Percentiles rank a stretch among this genome's conserved stretches.
phyloP scores from a whole-genome alignment of 2,113 vertebrate species.

The Gadus chalcogrammus region DNA sequence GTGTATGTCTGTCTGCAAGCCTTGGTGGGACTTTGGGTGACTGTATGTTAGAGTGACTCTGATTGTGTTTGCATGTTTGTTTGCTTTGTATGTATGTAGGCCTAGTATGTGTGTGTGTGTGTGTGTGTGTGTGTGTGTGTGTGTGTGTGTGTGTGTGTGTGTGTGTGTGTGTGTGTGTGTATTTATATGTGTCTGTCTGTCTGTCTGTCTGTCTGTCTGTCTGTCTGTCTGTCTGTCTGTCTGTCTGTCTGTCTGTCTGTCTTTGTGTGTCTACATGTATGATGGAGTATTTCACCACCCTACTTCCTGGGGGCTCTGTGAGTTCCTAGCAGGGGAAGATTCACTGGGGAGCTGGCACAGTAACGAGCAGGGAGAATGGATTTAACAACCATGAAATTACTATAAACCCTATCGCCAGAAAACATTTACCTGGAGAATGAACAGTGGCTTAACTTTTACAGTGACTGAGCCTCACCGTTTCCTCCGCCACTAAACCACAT shows the following conservation, averaged over 20 bases:
- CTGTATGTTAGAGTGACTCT: background rate
- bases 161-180: constrained; percentile 9
- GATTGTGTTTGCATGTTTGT: background rate
- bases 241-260: background rate
- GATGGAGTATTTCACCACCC: constrained; percentile 24
- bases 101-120: constrained; percentile 11
- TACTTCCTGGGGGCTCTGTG: constrained; percentile 33
- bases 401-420: constrained; percentile 51
- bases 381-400: constrained; percentile 74
- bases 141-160: too few relatives aligned
- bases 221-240: background rate
- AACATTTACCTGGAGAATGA: constrained; percentile 70
- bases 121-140: constrained; percentile 8
- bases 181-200: too few relatives aligned
- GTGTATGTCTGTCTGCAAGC: background rate
- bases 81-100: background rate
- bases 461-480: constrained; percentile 23
- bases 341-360: constrained; percentile 26
- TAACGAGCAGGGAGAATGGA: constrained; percentile 57
- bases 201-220: background rate
- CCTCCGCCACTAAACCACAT: constrained; percentile 21
- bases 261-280: constrained; percentile 11
- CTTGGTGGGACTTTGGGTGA: background rate
- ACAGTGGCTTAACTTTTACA: constrained; percentile 46
- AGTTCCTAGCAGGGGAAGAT: constrained; percentile 29